These are phyloP conservation scores for Morone chrysops DNA, from an alignment of 2,113 vertebrate species.

Conservation along the genomic window DNA sequence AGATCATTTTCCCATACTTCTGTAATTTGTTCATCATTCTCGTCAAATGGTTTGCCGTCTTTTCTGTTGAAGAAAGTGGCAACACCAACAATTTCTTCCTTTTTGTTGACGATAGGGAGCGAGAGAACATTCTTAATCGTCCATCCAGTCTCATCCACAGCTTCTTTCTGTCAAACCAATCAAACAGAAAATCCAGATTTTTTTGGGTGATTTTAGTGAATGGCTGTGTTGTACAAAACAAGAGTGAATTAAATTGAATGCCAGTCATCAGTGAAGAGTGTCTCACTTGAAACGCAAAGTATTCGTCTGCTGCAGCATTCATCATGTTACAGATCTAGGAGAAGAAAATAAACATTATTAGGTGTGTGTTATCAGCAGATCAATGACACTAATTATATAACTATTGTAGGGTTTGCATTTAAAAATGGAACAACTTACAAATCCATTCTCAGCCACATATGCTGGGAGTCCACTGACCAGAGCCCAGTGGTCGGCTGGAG, in stretches of 20 bases:
- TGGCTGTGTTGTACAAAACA: background rate
- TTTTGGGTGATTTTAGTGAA: background rate
- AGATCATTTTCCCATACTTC: slow-evolving; percentile 82
- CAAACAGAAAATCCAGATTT: background rate
- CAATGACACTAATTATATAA: background rate
- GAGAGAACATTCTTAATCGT: slow-evolving; percentile 92
- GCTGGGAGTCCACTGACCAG: slow-evolving; percentile 90
- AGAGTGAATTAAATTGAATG: background rate
- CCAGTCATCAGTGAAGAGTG: background rate
- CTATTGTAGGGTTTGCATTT: background rate
- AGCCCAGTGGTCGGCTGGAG: slow-evolving; percentile 93
- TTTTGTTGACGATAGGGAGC: slow-evolving; percentile 97
- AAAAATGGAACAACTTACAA: slow-evolving; percentile 86
- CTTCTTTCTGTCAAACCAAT: slow-evolving; percentile 85
- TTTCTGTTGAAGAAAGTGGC: slow-evolving; percentile 94
- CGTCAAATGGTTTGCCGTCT: slow-evolving; percentile 93
- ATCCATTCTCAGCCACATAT: slow-evolving; percentile 95
- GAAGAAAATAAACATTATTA: background rate
- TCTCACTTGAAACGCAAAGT: slow-evolving; percentile 92
- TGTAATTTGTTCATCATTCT: slow-evolving; percentile 92
- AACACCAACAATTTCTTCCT: slow-evolving; percentile 95
- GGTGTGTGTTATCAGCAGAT: background rate
- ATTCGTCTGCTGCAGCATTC: slow-evolving; percentile 90
- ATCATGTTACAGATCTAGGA: slow-evolving; percentile 96
- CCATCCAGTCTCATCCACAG: slow-evolving; percentile 92